A percentile compares a stretch with the other conserved stretches of the same genome.
These are phyloP conservation scores for Nibea coibor DNA, from an alignment of 2,113 vertebrate species.

Conservation along the genomic window DNA sequence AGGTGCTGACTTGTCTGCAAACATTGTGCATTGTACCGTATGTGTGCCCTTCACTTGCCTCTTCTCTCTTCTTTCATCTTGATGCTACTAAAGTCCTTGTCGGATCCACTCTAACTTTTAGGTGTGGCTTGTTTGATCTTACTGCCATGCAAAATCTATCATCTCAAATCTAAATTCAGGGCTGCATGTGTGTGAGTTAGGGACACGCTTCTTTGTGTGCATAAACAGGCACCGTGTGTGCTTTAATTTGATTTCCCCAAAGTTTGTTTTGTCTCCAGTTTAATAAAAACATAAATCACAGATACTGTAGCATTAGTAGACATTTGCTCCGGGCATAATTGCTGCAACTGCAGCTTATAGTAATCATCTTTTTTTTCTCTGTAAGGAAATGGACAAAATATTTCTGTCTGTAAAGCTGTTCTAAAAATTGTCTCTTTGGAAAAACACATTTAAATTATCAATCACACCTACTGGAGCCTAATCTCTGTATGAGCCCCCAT, in stretches of 20 bases:
- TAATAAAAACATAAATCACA: conserved; percentile 25
- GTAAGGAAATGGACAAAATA: conserved; percentile 42
- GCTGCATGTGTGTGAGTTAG: not conserved
- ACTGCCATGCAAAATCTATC: not conserved
- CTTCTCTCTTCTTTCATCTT: conserved; percentile 5
- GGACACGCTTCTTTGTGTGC: not conserved
- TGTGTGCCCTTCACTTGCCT: conserved; percentile 26
- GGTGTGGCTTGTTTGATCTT: not conserved
- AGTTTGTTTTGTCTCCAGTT: conserved; percentile 38
- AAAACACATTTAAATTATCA: conserved; percentile 52
- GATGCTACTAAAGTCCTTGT: not conserved
- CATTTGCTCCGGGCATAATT: conserved; percentile 35
- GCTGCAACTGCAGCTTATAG: conserved; percentile 30
- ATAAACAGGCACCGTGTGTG: not conserved
- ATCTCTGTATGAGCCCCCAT: conserved; percentile 7
- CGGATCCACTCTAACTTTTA: not conserved
- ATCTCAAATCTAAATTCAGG: not conserved
- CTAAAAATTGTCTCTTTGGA: conserved; percentile 6
- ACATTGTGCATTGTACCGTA: not conserved
- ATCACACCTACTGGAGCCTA: conserved; percentile 30
- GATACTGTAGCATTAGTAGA: conserved; percentile 13
- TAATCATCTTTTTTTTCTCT: conserved; percentile 40
- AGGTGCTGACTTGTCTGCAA: conserved; percentile 10
- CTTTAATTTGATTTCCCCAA: not conserved
- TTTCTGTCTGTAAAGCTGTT: conserved; percentile 20